Base-by-base conservation (phyloP, 1,140 invertebrate species). In the Aphelenchoides besseyi region DNA sequence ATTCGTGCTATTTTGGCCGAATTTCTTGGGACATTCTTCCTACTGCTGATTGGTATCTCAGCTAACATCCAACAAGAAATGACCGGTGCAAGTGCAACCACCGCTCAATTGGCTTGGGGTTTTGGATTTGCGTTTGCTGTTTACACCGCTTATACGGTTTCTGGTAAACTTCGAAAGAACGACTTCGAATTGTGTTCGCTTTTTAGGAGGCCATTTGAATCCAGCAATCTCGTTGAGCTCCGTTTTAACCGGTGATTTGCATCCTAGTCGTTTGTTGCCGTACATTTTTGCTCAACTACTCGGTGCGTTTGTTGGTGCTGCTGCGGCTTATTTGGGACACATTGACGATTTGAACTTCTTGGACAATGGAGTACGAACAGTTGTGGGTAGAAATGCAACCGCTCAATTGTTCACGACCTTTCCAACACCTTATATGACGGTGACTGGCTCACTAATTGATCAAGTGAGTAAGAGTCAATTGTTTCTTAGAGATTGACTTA, bases 381-480 rank as follows among this genome's bases (percentile, higher is more conserved):
- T 85, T 26, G 68, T 62, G 3, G 82, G 84, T 33, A 32, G n/a
- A 70, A 75, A 69, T 77, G 75, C 70, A 16, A 89, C 88, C 2
- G 88, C 88, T 3, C 87, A 87, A 18, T 88, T 90, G 67, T 90
- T 87, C 79, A 85, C 88, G 16, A 89, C 89, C 2, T 89, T 87
- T 77, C 89, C 89, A 3, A 79, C 85, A 33, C 54, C 72, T 12
- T 85, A 85, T 70, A 79, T 88, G 3, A 83, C 86, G n/a, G 80
- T 85, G 18, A 71, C 69, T 26, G 86, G 82, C 29, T 84, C 83
- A 12, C 74, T 89, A 32, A 78, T 84, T n/a, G 88, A 88, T 78
- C 88, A 89, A 85, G 87, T 88, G 81, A 48, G 33, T 72, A 26
- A 59, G 1, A 70, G 1, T 1, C 2, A 32, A 37, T 12, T 72